phyloP scores from a whole-genome alignment of 1,140 invertebrate genomes.

The Scaptomyza montana region DNA sequence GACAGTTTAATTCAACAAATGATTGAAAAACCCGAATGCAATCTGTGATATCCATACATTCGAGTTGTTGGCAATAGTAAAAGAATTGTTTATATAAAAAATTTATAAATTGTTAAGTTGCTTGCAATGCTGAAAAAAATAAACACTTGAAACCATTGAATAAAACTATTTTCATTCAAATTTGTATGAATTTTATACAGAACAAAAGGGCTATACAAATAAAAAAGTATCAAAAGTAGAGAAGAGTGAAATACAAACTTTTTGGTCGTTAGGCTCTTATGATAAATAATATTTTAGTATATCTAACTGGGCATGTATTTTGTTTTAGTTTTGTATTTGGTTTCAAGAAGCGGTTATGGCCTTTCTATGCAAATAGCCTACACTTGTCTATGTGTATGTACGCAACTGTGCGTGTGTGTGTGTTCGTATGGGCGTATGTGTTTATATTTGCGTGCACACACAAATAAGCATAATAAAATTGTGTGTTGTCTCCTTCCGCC shows the following conservation, averaged over 20 bases:
- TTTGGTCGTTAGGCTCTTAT: conserved; percentile 24
- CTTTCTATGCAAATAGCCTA: conserved; percentile 70
- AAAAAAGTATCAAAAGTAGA: neutral
- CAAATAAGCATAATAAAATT: conserved; percentile 76
- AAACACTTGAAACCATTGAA: conserved; percentile 30
- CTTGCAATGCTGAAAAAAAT: neutral
- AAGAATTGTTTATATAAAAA: conserved; percentile 61
- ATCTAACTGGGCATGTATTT: conserved; percentile 28
- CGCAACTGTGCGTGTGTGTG: neutral
- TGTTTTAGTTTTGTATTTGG: conserved; percentile 41
- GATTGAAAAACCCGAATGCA: conserved; percentile 56
- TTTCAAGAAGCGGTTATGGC: conserved; percentile 68
- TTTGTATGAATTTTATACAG: conserved; percentile 15
- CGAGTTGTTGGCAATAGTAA: conserved; percentile 51
- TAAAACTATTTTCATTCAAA: conserved; percentile 66
- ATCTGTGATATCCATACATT: conserved; percentile 56
- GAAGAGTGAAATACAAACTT: conserved; percentile 11
- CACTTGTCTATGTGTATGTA: conserved; percentile 8
- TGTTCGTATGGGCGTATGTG: neutral
- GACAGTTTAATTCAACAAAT: conserved; percentile 55
- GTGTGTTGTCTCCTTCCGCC: conserved; percentile 68
- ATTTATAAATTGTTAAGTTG: conserved; percentile 36
- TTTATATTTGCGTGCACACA: conserved; percentile 20
- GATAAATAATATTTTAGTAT: conserved; percentile 51
- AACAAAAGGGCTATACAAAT: conserved; percentile 6